Base-by-base conservation (phyloP, 2,797 vertebrate species). In the Otus scops region DNA sequence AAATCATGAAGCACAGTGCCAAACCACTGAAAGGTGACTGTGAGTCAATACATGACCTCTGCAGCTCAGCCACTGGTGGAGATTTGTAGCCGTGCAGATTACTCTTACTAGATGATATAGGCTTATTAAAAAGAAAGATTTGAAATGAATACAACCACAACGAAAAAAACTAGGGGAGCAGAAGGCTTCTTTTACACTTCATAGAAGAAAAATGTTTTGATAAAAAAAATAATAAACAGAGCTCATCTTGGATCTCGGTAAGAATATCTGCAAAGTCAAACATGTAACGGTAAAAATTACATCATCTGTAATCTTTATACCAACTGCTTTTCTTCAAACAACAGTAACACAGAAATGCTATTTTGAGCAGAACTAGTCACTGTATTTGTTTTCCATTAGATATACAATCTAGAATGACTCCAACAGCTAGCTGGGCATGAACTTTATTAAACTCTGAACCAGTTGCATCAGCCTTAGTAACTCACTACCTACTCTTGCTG, bases 261-360 rank as follows among this genome's bases (percentile, higher is more conserved):
- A 88, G 84, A 92, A 57, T 95, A 93, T 93, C 86, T 96, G 86
- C 84, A 70, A 91, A 95, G 86, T 94, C 65, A 83, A 95, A 83
- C 69, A 28, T 84, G 94, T n/a, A 92, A 88, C 63, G 93, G 95
- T 89, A 96, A 95, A 93, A 97, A 96, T 97, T 69, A 96, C 96
- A 94, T 97, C 90, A 97, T 95, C 93, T 91, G 34, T 91, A 95
- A 96, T 94, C 94, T 96, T 95, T 91, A 92, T 93, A 95, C 91
- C 93, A 95, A 96, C 92, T 95, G 94, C 30, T 88, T 96, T 95
- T 84, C 89, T 94, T 97, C 93, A 94, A 93, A 95, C 68, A 94
- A 60, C 87, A 89, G 88, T 56, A 94, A 96, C 87, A 85, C 26
- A 92, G 85, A 94, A 92, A 91, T 53, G 53, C 86, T 95, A 89